A percentile compares a stretch with the other conserved stretches of the same genome.
These are phyloP conservation scores for Caloenas nicobarica DNA, from an alignment of 2,113 vertebrate genomes.

Conservation along the genomic window DNA sequence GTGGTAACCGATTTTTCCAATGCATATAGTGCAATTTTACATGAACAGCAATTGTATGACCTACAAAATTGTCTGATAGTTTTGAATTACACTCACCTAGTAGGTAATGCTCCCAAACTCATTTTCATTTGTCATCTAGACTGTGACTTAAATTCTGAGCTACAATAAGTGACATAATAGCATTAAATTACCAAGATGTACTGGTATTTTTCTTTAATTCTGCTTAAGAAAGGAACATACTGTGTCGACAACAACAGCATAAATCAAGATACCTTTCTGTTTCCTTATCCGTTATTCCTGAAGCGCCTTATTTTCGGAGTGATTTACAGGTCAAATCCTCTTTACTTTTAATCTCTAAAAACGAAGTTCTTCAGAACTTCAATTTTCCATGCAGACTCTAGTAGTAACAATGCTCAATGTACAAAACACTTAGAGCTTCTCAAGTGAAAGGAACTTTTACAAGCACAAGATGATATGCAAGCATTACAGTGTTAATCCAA, in stretches of 20 bases:
- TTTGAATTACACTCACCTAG: not conserved
- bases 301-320: not conserved
- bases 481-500: not conserved
- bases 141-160: not conserved
- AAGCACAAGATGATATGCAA: not conserved
- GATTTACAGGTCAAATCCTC: not conserved
- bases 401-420: not conserved
- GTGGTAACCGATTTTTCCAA: not conserved
- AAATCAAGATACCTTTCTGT: not conserved
- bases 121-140: not conserved
- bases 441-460: not conserved
- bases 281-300: not conserved
- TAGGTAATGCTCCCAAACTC: not conserved
- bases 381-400: not conserved
- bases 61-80: not conserved
- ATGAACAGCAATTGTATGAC: not conserved
- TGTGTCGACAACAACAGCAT: not conserved
- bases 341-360: not conserved
- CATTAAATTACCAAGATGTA: not conserved
- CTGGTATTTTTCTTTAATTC: not conserved
- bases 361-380: not conserved
- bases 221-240: not conserved
- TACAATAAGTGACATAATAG: not conserved
- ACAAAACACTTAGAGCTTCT: not conserved
- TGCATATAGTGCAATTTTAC: not conserved